Base-by-base conservation (phyloP, 2,113 vertebrate genomes). In the Gymnobelideus leadbeateri region DNA sequence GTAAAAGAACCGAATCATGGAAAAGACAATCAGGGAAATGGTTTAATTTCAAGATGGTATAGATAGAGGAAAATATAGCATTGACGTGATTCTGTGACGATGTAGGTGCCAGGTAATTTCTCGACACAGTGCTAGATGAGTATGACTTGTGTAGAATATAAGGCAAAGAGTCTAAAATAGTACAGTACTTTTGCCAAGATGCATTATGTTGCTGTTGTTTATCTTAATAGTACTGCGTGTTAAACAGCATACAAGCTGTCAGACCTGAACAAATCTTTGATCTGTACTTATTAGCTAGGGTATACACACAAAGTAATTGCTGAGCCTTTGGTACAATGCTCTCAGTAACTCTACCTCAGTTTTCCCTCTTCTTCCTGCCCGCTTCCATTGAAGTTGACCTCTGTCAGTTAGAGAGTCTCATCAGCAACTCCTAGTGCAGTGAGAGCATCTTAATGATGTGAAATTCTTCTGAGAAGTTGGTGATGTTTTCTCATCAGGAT, bases 401-500 rank as follows among this genome's bases (percentile, higher is more conserved):
- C 99, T 99, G 99, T 98, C 98, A 98, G 98, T 98, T 98, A 98
- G 98, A 98, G 98, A 98, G 98, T 98, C 98, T 98, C 98, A 98
- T 99, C 98, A 99, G 98, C 96, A 98, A 98, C 99, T 98, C 98
- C 98, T 97, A 98, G 98, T 98, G 98, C 98, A 98, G 98, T 97
- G 97, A 98, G 98, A 98, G 98, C 97, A 98, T 98, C 98, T 98
- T 99, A 99, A 99, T 99, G 99, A 99, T 99, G 98, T 98, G 98
- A 99, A 98, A 99, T 99, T 99, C 99, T 99, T 99, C 98, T 98
- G 98, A 99, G 98, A 99, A 99, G 98, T 98, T 99, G 98, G 98
- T 99, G 98, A 98, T 99, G 99, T 99, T 99, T 99, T 99, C 99
- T 99, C 99, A 99, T 99, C 99, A 99, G 99, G 99, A 99, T 99